These are phyloP conservation scores for Actinernus sp. DNA, from an alignment of 92 coral and sea anemone species.

Conservation along the genomic window DNA sequence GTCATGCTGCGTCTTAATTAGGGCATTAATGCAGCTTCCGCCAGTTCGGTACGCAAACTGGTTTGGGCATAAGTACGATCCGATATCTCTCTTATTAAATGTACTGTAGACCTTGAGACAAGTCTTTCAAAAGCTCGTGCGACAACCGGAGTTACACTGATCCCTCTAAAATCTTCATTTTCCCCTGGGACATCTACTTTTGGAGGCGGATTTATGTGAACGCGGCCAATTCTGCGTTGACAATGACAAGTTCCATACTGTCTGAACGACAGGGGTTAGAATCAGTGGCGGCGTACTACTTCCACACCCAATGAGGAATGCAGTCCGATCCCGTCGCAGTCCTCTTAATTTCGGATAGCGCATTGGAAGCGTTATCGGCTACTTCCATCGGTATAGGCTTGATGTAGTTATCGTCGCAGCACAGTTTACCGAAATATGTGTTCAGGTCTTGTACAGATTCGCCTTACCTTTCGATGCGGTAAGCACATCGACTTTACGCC, in stretches of 20 bases:
- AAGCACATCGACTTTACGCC: background rate
- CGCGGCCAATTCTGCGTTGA: background rate
- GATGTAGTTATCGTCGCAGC: background rate
- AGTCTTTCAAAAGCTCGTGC: constrained; percentile 8
- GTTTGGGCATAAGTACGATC: background rate
- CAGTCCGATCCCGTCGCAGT: constrained; percentile 9
- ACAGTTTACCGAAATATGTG: background rate
- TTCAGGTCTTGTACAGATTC: background rate
- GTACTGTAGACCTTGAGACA: background rate
- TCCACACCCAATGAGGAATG: constrained; percentile 22
- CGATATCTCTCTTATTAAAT: background rate
- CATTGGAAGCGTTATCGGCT: background rate
- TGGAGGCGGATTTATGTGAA: background rate
- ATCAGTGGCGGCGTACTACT: constrained; percentile 18
- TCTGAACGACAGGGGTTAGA: constrained; percentile 8
- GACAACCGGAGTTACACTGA: constrained; percentile 2
- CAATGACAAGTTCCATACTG: constrained; percentile 19
- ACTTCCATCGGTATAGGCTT: background rate
- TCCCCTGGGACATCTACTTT: constrained; percentile 2
- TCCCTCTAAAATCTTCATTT: background rate
- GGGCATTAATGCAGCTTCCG: constrained; percentile 4
- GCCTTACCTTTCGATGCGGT: background rate
- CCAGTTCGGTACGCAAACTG: constrained; percentile 1
- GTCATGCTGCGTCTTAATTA: background rate
- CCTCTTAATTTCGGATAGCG: background rate